Evolutionary conservation across 2,888 invertebrate genomes (phyloP), one percentile per base, ranked within the genome.

Genomic region (Macroteleia sp.): DNA sequence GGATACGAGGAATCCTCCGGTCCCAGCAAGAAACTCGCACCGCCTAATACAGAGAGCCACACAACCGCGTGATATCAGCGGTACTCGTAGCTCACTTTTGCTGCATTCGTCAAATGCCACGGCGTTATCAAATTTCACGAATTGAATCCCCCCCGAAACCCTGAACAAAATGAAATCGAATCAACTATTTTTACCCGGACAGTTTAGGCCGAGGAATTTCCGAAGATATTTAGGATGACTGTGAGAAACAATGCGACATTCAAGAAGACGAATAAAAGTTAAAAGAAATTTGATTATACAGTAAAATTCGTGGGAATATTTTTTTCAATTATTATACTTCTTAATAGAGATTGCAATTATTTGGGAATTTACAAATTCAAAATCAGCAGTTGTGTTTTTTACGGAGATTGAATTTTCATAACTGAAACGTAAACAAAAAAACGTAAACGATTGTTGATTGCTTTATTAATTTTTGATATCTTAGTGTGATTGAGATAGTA

Each of bases 1-100:
- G 62, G 77, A 81, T 90, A 88, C 87, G 81, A 32, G 81, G 88
- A 89, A 89, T 87, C 80, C 62, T 80, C 70, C 25, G 61, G 64
- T 70, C 57, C 41, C 56, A 46, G 78, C 85, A 90, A 89, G 88
- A 76, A 90, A 90, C 81, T 73, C 83, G 81, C 85, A 82, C 83
- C 86, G 82, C 90, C 90, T 89, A 90, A 90, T 90, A 90, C 87
- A 90, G 89, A 85, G 83, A 87, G 88, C 89, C 85, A 86, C 88
- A 85, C 85, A 83, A 77, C 79, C 64, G 79, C 69, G 62, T 75
- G 54, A 66, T 73, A 80, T 77, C 74, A 74, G 71, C 52, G 54
- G 61, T 73, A 80, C 75, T 67, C 66, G 71, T 44, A 41, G 36
- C 56, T 70, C 69, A 56, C 62, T 70, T 61, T 59, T 70, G 62